These are phyloP conservation scores for Myripristis jacobus DNA, from an alignment of 2,797 vertebrate species.

Conservation along the genomic window DNA sequence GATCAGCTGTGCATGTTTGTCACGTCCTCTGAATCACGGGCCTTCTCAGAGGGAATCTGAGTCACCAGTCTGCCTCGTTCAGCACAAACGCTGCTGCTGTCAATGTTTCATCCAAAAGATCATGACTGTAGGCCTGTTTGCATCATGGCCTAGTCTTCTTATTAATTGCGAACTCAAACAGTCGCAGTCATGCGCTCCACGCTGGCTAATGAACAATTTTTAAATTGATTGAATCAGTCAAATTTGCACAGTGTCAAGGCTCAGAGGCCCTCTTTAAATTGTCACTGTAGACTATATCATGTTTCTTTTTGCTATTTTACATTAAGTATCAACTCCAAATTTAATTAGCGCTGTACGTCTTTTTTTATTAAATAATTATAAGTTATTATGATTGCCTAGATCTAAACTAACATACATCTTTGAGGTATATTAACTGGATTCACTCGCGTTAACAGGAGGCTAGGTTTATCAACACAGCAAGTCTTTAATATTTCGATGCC, in stretches of 20 bases:
- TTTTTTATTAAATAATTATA: neutral
- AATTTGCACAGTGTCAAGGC: constrained; percentile 14
- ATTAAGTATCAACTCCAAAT: neutral
- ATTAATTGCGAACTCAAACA: neutral
- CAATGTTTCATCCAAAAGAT: neutral
- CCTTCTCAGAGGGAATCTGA: constrained; percentile 51
- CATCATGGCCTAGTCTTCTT: neutral
- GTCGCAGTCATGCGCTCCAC: neutral
- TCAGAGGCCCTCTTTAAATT: constrained; percentile 21
- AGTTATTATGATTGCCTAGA: neutral
- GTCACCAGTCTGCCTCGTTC: constrained; percentile 33
- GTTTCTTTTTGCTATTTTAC: neutral
- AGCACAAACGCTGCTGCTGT: neutral
- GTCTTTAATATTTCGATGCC: neutral
- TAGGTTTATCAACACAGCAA: neutral
- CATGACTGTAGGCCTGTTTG: neutral
- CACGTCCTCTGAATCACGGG: constrained; percentile 8
- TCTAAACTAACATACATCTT: constrained; percentile 5
- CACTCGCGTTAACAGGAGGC: constrained; percentile 38
- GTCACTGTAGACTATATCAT: neutral
- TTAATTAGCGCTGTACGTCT: neutral
- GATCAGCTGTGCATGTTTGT: constrained; percentile 47
- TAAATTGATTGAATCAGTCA: no score
- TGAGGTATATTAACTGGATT: constrained; percentile 50
- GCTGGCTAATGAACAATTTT: neutral